Conservation (phyloP, 1,140 invertebrate genomes). For the Apis mellifera region DNA sequence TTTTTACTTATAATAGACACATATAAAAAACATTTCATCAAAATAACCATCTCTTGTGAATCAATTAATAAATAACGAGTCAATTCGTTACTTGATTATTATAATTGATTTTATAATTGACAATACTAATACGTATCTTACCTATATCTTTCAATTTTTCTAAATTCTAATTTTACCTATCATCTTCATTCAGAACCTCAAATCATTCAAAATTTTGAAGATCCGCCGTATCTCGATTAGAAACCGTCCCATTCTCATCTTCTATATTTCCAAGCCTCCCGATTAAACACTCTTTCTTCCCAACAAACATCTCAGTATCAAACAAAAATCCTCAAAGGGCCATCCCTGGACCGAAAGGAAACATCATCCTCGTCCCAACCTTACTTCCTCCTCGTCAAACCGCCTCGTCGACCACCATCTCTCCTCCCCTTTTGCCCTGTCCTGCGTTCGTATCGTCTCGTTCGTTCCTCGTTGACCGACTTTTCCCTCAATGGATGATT, state of each 20-base stretch:
- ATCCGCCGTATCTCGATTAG: not conserved
- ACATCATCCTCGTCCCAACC: not conserved
- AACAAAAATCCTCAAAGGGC: not conserved
- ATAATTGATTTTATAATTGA: too few relatives aligned
- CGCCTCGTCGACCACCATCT: not conserved
- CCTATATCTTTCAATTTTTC: too few relatives aligned
- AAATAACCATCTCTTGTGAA: too few relatives aligned
- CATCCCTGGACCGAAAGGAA: not conserved
- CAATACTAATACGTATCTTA: too few relatives aligned
- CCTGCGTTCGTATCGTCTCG: slow-evolving; percentile 27
- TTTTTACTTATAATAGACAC: too few relatives aligned
- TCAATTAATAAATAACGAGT: too few relatives aligned
- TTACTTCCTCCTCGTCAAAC: slow-evolving; percentile 12
- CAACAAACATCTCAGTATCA: not conserved
- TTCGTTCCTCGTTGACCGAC: slow-evolving; percentile 59
- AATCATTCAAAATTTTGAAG: not conserved
- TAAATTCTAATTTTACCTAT: too few relatives aligned
- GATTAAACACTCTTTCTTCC: not conserved
- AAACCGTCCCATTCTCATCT: not conserved
- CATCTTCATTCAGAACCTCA: too few relatives aligned
- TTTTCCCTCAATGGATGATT: slow-evolving; percentile 63
- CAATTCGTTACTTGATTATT: too few relatives aligned
- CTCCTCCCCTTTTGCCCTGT: not conserved
- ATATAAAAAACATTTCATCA: too few relatives aligned
- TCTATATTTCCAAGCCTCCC: not conserved